These are phyloP conservation scores for Clytia hemisphaerica DNA, from an alignment of 30 jellyfish, hydroid and myxozoan species.

Conservation along the genomic window DNA sequence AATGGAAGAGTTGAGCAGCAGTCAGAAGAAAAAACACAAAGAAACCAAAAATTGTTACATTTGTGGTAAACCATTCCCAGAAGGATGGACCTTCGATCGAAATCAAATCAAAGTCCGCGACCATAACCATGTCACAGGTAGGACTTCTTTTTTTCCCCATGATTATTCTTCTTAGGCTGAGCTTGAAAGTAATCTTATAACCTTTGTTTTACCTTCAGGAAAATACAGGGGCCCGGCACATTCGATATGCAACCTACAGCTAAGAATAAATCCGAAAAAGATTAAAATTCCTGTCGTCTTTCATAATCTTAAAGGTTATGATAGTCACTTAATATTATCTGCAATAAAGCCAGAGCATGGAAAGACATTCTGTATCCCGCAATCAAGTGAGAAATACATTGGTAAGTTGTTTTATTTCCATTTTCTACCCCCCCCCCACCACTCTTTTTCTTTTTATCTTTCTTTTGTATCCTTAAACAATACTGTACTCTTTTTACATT, in stretches of 20 bases:
- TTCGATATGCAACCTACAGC: constrained; percentile 34
- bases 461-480: no score
- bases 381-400: no score
- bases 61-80: constrained; percentile 22
- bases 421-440: no score
- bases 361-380: no score
- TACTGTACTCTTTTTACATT: no score
- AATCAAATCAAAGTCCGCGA: constrained; percentile 4
- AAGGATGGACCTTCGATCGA: background rate
- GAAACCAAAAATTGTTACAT: constrained; percentile 10
- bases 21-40: background rate
- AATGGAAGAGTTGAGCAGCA: background rate
- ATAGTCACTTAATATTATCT: constrained; percentile 31
- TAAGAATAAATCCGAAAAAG: constrained; percentile 13
- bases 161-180: no score
- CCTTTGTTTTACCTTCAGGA: no score
- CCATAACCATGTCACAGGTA: constrained; percentile 47
- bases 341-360: no score
- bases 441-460: no score
- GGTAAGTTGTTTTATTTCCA: no score
- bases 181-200: no score
- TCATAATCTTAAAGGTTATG: constrained; percentile 47
- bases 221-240: constrained; percentile 53
- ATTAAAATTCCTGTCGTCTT: constrained; percentile 42
- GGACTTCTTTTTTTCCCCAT: no score